Evolutionary conservation across 2,888 invertebrate genomes (phyloP).

Genomic region (Gibbula magus): DNA sequence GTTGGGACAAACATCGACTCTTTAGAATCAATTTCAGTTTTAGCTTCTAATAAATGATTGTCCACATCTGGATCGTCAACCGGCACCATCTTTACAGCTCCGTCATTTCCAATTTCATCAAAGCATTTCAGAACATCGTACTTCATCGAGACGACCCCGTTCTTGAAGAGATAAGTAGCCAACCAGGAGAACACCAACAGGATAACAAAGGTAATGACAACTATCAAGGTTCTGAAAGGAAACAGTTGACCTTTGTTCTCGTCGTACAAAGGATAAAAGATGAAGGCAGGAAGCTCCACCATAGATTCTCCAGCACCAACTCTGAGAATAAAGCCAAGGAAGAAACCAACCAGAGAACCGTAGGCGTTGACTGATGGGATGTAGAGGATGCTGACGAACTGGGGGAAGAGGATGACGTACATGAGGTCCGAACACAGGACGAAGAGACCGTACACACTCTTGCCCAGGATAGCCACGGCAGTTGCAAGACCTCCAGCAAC

Average conservation of each 20-base stretch:
- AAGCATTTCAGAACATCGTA: too few species aligned
- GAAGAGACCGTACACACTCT: constrained; percentile 45
- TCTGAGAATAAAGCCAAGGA: constrained; percentile 85
- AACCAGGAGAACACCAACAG: too few species aligned
- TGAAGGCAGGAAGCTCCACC: constrained; percentile 78
- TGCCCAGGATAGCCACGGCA: constrained; percentile 36
- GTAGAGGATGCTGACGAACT: constrained; percentile 42
- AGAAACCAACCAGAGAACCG: constrained; percentile 70
- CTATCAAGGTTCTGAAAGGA: constrained; percentile 50
- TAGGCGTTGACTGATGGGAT: constrained; percentile 45
- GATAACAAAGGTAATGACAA: constrained; percentile 40
- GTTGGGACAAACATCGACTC: too few species aligned
- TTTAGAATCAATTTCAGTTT: too few species aligned
- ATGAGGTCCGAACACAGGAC: constrained; percentile 44
- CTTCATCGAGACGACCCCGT: too few species aligned
- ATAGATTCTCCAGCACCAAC: constrained; percentile 91
- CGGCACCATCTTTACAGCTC: too few species aligned
- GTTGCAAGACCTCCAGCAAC: constrained; percentile 35
- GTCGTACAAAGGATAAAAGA: constrained; percentile 48
- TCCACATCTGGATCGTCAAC: too few species aligned
- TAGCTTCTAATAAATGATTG: too few species aligned
- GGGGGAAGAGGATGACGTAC: too few species aligned
- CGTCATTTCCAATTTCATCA: too few species aligned
- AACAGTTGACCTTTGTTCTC: constrained; percentile 42
- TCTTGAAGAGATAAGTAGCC: too few species aligned